Evolutionary conservation across 2,113 vertebrate species (phyloP).

Genomic region (Chionodraco myersi): DNA sequence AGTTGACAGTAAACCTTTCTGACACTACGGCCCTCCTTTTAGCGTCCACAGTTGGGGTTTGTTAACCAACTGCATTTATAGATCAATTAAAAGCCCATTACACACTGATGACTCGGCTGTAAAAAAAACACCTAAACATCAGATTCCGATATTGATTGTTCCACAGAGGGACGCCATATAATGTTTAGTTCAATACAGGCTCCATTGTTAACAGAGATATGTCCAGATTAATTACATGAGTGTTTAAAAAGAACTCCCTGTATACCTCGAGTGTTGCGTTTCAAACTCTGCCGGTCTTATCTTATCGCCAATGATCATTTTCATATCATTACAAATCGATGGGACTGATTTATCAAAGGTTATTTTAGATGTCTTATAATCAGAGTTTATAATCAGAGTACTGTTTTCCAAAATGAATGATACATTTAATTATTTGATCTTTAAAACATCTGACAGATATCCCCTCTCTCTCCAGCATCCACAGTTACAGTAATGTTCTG

Average conservation of each 20-base stretch:
- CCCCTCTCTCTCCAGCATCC: not conserved
- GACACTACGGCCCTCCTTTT: too few species aligned
- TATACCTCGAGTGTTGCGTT: not conserved
- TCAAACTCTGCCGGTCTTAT: not conserved
- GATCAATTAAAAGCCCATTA: slow-evolving; percentile 53
- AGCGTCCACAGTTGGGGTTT: not conserved
- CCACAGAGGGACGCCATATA: not conserved
- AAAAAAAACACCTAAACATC: slow-evolving; percentile 6
- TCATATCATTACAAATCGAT: not conserved
- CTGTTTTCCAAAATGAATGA: not conserved
- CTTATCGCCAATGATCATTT: not conserved
- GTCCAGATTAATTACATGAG: slow-evolving; percentile 9
- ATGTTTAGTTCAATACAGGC: not conserved
- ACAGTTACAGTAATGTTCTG: slow-evolving; percentile 1
- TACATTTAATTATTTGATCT: not conserved
- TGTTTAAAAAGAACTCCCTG: not conserved
- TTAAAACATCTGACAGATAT: slow-evolving; percentile 4
- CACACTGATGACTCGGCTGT: slow-evolving; percentile 20
- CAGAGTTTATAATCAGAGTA: not conserved
- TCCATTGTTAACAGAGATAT: not conserved
- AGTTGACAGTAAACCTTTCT: slow-evolving; percentile 7
- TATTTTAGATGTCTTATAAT: not conserved
- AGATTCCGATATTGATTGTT: not conserved
- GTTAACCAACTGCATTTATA: slow-evolving; percentile 37
- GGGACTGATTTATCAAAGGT: not conserved